Conservation (phyloP, 23 tunicate genomes). For the Botrylloides violaceus region DNA sequence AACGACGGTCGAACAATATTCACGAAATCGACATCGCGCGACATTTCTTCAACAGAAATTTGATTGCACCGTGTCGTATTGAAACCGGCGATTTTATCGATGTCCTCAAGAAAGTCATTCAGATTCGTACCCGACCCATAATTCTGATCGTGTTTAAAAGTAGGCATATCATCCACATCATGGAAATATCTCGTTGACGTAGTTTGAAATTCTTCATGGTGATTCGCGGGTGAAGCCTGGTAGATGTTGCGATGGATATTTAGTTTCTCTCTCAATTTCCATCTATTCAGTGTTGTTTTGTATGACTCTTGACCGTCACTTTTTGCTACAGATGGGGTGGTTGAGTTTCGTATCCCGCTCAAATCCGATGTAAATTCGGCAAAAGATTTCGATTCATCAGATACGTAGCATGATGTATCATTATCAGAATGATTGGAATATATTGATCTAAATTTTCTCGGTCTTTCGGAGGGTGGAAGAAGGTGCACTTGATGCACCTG, state of each 20-base stretch:
- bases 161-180: neutral
- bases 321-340: neutral
- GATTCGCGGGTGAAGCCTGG: too few relatives aligned
- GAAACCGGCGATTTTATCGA: slow-evolving; percentile 9
- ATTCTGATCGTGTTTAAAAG: neutral
- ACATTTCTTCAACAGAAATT: neutral
- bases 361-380: neutral
- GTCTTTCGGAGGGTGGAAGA: neutral
- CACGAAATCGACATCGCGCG: neutral
- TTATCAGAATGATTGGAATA: neutral
- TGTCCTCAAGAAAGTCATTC: slow-evolving; percentile 14
- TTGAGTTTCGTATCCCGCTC: neutral
- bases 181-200: neutral
- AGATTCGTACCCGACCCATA: neutral
- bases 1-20: neutral
- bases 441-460: neutral
- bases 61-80: neutral
- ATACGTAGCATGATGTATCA: neutral
- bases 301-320: neutral
- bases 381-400: neutral
- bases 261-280: neutral
- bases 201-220: neutral
- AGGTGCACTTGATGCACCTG: neutral
- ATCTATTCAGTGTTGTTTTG: neutral
- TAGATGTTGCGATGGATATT: neutral